Conservation (phyloP, 1,140 invertebrate species). For the Atta texana region DNA sequence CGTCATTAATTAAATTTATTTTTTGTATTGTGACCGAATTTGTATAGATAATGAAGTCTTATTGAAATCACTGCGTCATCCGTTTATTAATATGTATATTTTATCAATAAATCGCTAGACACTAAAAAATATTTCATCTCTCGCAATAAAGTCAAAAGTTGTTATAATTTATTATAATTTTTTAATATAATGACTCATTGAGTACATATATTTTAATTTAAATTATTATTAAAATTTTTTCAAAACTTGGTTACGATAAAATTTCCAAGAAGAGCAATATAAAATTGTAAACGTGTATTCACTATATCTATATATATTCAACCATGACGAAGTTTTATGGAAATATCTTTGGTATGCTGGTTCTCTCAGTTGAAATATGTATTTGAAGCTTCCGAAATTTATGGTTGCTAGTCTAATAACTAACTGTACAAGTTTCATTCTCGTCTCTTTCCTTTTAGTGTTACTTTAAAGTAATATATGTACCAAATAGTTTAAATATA, state of each 20-base stretch:
- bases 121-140: neutral
- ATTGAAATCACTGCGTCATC: neutral
- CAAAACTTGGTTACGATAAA: neutral
- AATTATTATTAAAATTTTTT: neutral
- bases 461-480: neutral
- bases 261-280: neutral
- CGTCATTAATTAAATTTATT: neutral
- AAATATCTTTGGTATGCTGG: neutral
- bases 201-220: neutral
- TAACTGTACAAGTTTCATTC: constrained; percentile 2
- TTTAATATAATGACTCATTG: neutral
- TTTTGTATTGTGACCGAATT: neutral
- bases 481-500: neutral
- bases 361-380: neutral
- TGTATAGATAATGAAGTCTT: neutral
- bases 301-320: neutral
- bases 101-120: neutral
- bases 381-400: constrained; percentile 1
- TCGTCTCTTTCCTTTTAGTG: constrained; percentile 2
- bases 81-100: neutral
- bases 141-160: neutral
- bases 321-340: constrained; percentile 3
- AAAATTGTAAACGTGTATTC: neutral
- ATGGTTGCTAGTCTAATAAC: neutral
- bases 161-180: neutral